These are phyloP conservation scores for Pristionchus maxplancki DNA, from an alignment of 2,888 invertebrate species.

Conservation along the genomic window DNA sequence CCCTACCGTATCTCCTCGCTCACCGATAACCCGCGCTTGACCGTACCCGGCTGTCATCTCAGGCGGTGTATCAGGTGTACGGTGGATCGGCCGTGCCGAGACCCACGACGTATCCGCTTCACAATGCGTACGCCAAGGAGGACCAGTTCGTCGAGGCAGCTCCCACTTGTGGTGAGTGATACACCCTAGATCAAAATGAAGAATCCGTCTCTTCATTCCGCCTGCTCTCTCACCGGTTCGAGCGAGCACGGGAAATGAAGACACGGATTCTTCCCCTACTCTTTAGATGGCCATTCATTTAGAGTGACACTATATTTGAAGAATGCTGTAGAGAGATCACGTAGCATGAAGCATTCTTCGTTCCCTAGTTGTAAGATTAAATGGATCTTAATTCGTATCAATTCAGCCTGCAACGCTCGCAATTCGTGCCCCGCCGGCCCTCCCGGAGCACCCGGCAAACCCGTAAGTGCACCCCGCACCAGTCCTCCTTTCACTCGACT, in stretches of 20 bases:
- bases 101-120: slow-evolving; percentile 64
- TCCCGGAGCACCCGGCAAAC: slow-evolving; percentile 66
- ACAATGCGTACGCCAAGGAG: slow-evolving; percentile 67
- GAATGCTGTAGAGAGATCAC: too few relatives aligned
- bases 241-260: not conserved
- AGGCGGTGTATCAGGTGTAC: slow-evolving; percentile 57
- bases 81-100: slow-evolving; percentile 57
- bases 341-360: too few relatives aligned
- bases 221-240: not conserved
- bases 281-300: too few relatives aligned
- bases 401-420: slow-evolving; percentile 63
- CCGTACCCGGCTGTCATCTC: not conserved
- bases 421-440: slow-evolving; percentile 68
- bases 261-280: too few relatives aligned
- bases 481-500: not conserved
- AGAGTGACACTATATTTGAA: too few relatives aligned
- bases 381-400: not conserved
- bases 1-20: not conserved
- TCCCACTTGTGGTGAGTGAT: slow-evolving; percentile 62
- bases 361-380: not conserved
- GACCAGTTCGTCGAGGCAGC: slow-evolving; percentile 68
- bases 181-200: too few relatives aligned
- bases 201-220: too few relatives aligned
- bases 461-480: slow-evolving; percentile 50
- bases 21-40: slow-evolving; percentile 10